Percentiles rank a stretch among this genome's conserved stretches.
phyloP scores from a whole-genome alignment of 2,888 invertebrate genomes.

The Nebria brevicollis region DNA sequence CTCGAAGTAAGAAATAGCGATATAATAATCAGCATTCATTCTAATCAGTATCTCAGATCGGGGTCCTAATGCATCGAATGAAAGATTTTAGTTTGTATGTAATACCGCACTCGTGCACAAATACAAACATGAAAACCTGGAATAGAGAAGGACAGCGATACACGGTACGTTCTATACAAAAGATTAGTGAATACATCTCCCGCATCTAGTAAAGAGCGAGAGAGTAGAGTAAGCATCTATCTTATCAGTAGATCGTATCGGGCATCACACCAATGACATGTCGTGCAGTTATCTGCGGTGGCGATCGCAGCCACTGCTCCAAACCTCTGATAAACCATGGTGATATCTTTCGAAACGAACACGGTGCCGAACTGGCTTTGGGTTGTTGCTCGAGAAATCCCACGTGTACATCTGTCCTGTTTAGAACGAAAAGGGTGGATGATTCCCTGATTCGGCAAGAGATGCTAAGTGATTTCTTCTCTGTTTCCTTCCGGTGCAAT shows the following conservation, averaged over 20 bases:
- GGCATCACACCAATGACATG: constrained; percentile 18
- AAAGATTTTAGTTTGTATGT: not conserved
- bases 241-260: constrained; percentile 25
- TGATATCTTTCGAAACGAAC: constrained; percentile 2
- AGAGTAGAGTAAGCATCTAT: constrained; percentile 12
- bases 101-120: not conserved
- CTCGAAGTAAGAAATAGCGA: not conserved
- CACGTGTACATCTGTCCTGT: not conserved
- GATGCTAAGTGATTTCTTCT: constrained; percentile 8
- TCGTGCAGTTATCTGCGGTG: constrained; percentile 15
- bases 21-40: not conserved
- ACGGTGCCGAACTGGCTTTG: not conserved
- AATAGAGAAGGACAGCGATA: not conserved
- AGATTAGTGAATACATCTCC: constrained; percentile 11
- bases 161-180: constrained; percentile 2
- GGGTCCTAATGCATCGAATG: not conserved
- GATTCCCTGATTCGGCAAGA: not conserved
- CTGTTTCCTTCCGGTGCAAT: not conserved
- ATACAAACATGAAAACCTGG: not conserved
- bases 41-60: not conserved
- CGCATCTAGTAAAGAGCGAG: not conserved
- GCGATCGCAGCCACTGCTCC: constrained; percentile 16
- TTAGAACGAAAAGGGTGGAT: not conserved
- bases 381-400: constrained; percentile 3
- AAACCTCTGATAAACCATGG: constrained; percentile 9